Base-by-base conservation (phyloP, 2,797 vertebrate species). In the Silurus lanzhouensis region DNA sequence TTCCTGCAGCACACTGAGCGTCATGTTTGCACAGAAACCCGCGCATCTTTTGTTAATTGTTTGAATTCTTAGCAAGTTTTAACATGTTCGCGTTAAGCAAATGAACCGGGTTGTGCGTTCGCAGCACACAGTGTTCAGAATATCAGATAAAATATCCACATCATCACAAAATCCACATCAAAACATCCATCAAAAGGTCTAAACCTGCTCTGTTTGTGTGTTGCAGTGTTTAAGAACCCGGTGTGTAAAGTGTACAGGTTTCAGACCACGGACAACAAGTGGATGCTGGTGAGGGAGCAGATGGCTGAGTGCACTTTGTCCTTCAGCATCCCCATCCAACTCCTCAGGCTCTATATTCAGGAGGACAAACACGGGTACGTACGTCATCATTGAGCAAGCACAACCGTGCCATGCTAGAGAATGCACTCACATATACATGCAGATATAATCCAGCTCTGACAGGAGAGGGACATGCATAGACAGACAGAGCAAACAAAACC, bases 261-360 rank as follows among this genome's bases (percentile, higher is more conserved):
- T 86, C 98, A 98, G 77, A 98, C 98, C 0, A 94, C 94, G 87
- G 97, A 99, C 92, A 97, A 96, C 92, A 97, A 97, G 91, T 99
- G 98, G 98, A 97, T 99, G 96, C 90, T 94, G 25, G 96, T 99
- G 82, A 95, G 97, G 14, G 98, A 99, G 85, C 97, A 98, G 94
- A 99, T 99, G 98, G 96, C 97, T 63, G 98, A 99, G 91, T 98
- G 97, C 79, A 95, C 95, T 0, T 94, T 99, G 91, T 98, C 98
- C 81, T 98, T 99, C 89, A 97, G 97, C 90, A 91, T 99, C 92
- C 98, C 98, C 86, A 98, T 96, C 92, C 97, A 99, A 90, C 93
- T 99, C 85, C 96, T 99, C 78, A 94, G 92, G 6, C 96, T 99
- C 82, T 97, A 96, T 92, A 96, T 99, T 88, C 96, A 97, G 91